Conservation (phyloP, 2,113 vertebrate species). For the Psammodynastes pulverulentus region DNA sequence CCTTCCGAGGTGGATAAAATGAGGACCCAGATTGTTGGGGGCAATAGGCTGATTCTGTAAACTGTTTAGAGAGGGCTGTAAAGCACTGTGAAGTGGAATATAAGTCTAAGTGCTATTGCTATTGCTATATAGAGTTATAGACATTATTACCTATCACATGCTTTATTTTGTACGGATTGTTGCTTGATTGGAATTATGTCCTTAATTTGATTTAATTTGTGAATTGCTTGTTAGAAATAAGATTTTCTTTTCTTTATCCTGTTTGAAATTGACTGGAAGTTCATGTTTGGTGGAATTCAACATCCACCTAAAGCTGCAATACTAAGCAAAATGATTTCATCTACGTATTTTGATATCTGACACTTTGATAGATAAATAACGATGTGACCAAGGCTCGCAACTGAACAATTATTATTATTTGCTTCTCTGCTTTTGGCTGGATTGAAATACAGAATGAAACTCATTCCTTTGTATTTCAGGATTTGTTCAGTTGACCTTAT, state of each 20-base stretch:
- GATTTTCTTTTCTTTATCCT: background rate
- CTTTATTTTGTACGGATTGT: background rate
- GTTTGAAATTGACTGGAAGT: background rate
- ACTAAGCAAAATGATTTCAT: background rate
- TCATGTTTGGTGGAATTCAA: background rate
- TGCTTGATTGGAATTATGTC: background rate
- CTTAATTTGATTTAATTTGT: background rate
- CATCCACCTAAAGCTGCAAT: background rate
- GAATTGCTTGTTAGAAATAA: background rate
- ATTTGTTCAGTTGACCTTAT: background rate
- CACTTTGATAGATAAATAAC: constrained; percentile 7
- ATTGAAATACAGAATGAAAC: background rate
- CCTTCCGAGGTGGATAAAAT: too few species aligned
- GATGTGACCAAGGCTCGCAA: background rate
- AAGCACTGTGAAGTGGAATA: too few species aligned
- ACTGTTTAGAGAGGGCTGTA: too few species aligned
- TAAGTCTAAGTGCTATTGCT: too few species aligned
- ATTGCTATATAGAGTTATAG: background rate
- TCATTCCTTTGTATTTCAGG: background rate
- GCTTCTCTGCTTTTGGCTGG: background rate
- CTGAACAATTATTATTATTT: background rate
- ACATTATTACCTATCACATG: background rate
- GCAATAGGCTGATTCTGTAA: too few species aligned
- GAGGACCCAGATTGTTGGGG: too few species aligned
- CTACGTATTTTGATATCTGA: background rate